Percentiles rank a stretch among this genome's conserved stretches.
Conservation (phyloP, 2,113 vertebrate species). For the Peromyscus maniculatus region DNA sequence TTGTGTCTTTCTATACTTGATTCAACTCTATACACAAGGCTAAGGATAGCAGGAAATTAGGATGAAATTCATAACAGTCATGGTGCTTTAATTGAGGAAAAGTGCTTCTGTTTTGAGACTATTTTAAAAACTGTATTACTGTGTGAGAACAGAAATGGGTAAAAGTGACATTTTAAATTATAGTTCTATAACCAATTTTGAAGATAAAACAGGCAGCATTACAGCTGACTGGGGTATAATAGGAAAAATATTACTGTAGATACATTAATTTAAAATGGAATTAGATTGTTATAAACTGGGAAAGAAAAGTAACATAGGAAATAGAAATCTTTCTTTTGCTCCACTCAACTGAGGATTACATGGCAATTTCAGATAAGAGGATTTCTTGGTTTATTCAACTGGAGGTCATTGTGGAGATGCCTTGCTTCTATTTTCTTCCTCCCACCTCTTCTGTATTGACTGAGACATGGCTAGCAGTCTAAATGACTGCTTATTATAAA, state of each 20-base stretch:
- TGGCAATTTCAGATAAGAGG: conserved; percentile 73
- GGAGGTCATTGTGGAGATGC: conserved; percentile 46
- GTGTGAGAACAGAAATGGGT: conserved; percentile 14
- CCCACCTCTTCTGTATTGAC: neutral
- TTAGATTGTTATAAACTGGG: conserved; percentile 63
- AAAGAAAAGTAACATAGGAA: conserved; percentile 64
- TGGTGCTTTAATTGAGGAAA: conserved; percentile 11
- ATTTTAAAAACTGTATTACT: conserved; percentile 10
- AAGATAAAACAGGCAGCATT: conserved; percentile 1
- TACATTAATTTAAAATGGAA: conserved; percentile 66
- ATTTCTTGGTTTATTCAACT: conserved; percentile 70
- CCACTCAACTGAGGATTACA: conserved; percentile 60
- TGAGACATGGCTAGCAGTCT: conserved; percentile 45
- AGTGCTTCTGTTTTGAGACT: neutral
- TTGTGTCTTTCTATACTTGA: neutral
- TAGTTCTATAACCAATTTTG: conserved; percentile 35
- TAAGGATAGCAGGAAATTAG: conserved; percentile 19
- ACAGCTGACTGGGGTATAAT: conserved; percentile 24
- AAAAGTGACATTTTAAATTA: conserved; percentile 61
- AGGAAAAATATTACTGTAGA: conserved; percentile 61
- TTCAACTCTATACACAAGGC: neutral
- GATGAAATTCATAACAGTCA: conserved; percentile 47
- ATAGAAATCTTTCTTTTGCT: conserved; percentile 70
- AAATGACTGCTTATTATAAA: conserved; percentile 52
- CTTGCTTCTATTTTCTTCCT: neutral